Conservation (phyloP, 2,113 vertebrate genomes). For the Candoia aspera region DNA sequence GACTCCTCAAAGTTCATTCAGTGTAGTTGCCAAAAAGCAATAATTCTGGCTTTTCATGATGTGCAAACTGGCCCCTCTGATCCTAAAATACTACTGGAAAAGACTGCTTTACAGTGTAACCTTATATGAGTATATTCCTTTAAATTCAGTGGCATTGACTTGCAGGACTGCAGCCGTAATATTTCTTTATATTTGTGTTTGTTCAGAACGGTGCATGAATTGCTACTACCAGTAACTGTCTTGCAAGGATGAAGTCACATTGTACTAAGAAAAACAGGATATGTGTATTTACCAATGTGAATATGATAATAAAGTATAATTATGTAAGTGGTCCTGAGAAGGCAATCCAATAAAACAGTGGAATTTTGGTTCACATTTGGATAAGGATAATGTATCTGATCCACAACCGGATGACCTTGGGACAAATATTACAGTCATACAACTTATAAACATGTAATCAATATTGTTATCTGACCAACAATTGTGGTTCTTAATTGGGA, state of each 20-base stretch:
- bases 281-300: not conserved
- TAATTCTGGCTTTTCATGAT: not conserved
- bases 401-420: constrained; percentile 29
- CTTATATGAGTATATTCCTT: not conserved
- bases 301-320: not conserved
- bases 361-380: constrained; percentile 14
- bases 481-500: constrained; percentile 46
- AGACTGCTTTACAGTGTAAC: not conserved
- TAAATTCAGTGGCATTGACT: not conserved
- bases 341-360: constrained; percentile 12
- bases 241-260: not conserved
- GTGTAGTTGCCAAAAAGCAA: not conserved
- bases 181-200: not conserved
- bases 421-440: constrained; percentile 33
- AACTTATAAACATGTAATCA: constrained; percentile 48
- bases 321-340: constrained; percentile 14
- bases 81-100: not conserved
- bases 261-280: constrained; percentile 15
- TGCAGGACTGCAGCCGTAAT: not conserved
- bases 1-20: not conserved
- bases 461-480: constrained; percentile 45
- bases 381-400: not conserved
- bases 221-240: not conserved
- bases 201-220: constrained; percentile 17
- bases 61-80: not conserved